Conservation (phyloP, 2,797 vertebrate genomes). For the Poecilia wingei region DNA sequence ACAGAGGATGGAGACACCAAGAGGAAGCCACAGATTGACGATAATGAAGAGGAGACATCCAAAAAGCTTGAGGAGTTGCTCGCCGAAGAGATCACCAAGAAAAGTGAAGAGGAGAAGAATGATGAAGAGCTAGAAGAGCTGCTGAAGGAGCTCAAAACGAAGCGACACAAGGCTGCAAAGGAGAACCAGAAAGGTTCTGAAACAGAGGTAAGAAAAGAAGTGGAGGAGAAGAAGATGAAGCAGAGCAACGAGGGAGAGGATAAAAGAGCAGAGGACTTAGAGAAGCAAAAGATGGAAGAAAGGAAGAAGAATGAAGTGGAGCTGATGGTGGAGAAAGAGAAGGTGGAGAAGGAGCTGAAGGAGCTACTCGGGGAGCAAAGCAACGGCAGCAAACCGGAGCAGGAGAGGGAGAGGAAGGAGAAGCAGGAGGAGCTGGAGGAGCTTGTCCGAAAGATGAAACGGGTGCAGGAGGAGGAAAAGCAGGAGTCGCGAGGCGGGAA, state of each 20-base stretch:
- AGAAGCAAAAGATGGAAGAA: slow-evolving; percentile 62
- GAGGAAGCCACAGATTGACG: slow-evolving; percentile 46
- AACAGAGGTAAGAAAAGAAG: slow-evolving; percentile 30
- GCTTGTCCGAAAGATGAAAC: slow-evolving; percentile 75
- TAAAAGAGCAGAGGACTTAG: slow-evolving; percentile 36
- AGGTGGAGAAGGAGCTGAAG: slow-evolving; percentile 73
- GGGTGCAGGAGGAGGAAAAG: slow-evolving; percentile 57
- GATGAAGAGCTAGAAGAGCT: slow-evolving; percentile 71
- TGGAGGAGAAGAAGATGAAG: slow-evolving; percentile 38
- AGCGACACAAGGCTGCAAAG: slow-evolving; percentile 64
- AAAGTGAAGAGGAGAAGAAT: slow-evolving; percentile 61
- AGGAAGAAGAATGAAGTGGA: slow-evolving; percentile 70
- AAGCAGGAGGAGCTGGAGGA: slow-evolving; percentile 81
- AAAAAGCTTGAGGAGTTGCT: slow-evolving; percentile 75
- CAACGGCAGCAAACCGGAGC: slow-evolving; percentile 58
- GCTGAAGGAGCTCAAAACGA: slow-evolving; percentile 76
- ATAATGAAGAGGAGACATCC: slow-evolving; percentile 66
- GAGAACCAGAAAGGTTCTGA: slow-evolving; percentile 50
- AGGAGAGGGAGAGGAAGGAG: slow-evolving; percentile 70
- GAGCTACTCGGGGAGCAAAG: slow-evolving; percentile 66
- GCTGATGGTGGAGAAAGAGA: slow-evolving; percentile 74
- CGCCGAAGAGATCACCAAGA: slow-evolving; percentile 69
- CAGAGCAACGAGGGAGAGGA: slow-evolving; percentile 25
- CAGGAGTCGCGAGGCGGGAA: slow-evolving; percentile 36
- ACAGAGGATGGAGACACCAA: slow-evolving; percentile 35